phyloP scores from a whole-genome alignment of 1,140 invertebrate genomes.

The Globodera rostochiensis region DNA sequence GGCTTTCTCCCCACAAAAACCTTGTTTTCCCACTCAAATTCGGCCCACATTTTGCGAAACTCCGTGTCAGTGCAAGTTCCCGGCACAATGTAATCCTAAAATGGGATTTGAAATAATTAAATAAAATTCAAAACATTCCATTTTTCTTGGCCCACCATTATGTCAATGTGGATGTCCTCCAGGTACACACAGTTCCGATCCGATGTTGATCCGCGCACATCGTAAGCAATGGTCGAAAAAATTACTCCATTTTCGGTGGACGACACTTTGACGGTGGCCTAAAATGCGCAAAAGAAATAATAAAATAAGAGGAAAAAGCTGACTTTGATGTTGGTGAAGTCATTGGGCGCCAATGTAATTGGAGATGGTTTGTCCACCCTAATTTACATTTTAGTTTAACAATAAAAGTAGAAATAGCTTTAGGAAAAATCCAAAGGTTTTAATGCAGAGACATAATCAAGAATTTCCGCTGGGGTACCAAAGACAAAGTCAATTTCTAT shows the following conservation, averaged over 20 bases:
- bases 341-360: slow-evolving; percentile 89
- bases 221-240: slow-evolving; percentile 92
- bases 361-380: slow-evolving; percentile 90
- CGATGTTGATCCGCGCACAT: slow-evolving; percentile 77
- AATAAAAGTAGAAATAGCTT: background rate
- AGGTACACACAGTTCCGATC: slow-evolving; percentile 95
- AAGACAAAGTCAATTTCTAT: no score
- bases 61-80: slow-evolving; percentile 89
- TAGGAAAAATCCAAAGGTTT: background rate
- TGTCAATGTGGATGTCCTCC: slow-evolving; percentile 99
- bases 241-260: slow-evolving; percentile 99
- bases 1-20: slow-evolving; percentile 66
- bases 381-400: no score
- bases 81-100: slow-evolving; percentile 92
- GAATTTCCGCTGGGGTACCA: no score
- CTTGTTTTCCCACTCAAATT: slow-evolving; percentile 99
- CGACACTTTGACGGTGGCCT: slow-evolving; percentile 71
- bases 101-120: slow-evolving; percentile 11
- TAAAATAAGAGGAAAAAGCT: slow-evolving; percentile 66
- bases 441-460: no score
- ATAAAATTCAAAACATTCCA: slow-evolving; percentile 22
- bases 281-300: slow-evolving; percentile 13
- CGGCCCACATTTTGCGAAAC: slow-evolving; percentile 98
- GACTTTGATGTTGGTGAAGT: slow-evolving; percentile 96
- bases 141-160: slow-evolving; percentile 73